A percentile compares a stretch with the other conserved stretches of the same genome.
Evolutionary conservation across 2,797 vertebrate genomes (phyloP).

Genomic region (Eleutherodactylus coqui): DNA sequence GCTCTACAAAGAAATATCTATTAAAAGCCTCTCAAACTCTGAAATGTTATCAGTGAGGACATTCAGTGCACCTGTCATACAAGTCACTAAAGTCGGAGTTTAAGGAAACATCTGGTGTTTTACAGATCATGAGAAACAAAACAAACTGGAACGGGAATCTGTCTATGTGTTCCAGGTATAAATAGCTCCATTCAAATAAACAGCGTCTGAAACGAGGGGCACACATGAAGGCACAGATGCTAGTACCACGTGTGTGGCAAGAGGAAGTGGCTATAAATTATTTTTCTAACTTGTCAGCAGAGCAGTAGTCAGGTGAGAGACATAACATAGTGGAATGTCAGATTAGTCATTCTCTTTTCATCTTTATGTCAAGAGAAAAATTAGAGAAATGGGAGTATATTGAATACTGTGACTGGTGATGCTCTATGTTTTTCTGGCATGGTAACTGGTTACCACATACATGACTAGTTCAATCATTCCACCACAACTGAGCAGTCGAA

Average conservation of each 20-base stretch:
- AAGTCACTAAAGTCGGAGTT: conserved; percentile 1
- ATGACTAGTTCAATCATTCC: neutral
- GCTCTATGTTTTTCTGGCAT: neutral
- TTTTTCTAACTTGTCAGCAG: conserved; percentile 41
- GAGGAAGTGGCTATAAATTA: conserved; percentile 50
- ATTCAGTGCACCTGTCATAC: conserved; percentile 58
- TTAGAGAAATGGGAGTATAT: neutral
- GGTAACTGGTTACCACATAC: neutral
- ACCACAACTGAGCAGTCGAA: neutral
- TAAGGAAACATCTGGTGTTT: conserved; percentile 65
- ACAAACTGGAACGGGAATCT: conserved; percentile 64
- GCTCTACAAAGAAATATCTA: conserved; percentile 1
- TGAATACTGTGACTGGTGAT: neutral
- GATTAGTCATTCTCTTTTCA: neutral
- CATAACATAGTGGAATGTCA: conserved; percentile 24
- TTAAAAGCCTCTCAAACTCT: neutral
- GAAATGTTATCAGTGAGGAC: conserved; percentile 47
- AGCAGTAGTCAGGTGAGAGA: neutral
- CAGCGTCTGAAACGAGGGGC: conserved; percentile 65
- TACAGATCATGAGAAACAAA: conserved; percentile 38
- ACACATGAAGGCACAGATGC: conserved; percentile 64
- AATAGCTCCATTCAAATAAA: conserved; percentile 69
- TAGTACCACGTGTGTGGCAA: conserved; percentile 58
- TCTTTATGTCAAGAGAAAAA: neutral
- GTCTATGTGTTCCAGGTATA: conserved; percentile 66